A percentile compares a stretch with the other conserved stretches of the same genome.
Evolutionary conservation across 1,140 invertebrate genomes (phyloP).

Genomic region (Drosophila tristis): DNA sequence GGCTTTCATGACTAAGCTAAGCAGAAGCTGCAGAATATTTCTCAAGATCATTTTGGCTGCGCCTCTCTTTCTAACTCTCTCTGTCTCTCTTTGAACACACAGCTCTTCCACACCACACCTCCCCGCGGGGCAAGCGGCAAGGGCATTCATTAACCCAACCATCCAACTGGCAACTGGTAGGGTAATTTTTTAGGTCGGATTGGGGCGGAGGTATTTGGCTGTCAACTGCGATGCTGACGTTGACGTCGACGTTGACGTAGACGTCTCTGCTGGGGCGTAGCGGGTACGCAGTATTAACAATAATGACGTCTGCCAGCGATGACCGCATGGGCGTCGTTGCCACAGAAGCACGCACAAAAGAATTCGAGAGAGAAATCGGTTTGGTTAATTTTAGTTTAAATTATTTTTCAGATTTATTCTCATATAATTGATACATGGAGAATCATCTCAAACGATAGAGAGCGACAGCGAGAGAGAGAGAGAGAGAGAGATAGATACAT

Average conservation of each 20-base stretch:
- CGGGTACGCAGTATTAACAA: conserved; percentile 55
- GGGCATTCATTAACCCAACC: conserved; percentile 25
- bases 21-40: no score
- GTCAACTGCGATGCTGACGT: neutral
- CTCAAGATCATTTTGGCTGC: no score
- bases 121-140: conserved; percentile 9
- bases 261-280: conserved; percentile 60
- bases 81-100: neutral
- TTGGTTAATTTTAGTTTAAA: no score
- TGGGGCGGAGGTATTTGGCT: conserved; percentile 44
- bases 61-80: no score
- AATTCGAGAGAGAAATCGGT: neutral
- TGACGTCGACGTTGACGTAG: conserved; percentile 22
- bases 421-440: no score
- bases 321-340: conserved; percentile 52
- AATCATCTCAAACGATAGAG: neutral
- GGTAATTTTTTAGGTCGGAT: conserved; percentile 51
- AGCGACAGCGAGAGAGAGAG: conserved; percentile 8
- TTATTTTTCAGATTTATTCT: no score
- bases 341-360: conserved; percentile 16
- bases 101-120: neutral
- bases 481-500: no score
- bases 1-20: no score
- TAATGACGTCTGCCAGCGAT: conserved; percentile 63
- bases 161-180: conserved; percentile 24